phyloP scores from a whole-genome alignment of 2,797 vertebrate species.

The Dermochelys coriacea region DNA sequence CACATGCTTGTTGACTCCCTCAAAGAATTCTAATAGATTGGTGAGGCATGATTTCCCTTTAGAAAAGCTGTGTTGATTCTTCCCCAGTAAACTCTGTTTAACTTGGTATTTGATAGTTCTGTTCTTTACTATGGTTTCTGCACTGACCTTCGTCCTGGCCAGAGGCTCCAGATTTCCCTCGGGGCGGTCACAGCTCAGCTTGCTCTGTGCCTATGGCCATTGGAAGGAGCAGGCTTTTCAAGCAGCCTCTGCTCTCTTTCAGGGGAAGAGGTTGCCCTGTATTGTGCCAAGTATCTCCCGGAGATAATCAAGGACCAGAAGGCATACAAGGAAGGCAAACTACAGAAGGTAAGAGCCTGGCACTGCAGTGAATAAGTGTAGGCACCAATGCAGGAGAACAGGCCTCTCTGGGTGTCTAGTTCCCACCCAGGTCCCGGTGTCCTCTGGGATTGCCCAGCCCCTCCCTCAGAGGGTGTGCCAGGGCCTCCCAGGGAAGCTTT shows the following conservation, averaged over 20 bases:
- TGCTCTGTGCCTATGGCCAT: not conserved
- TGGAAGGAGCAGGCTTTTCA: not conserved
- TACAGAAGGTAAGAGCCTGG: slow-evolving; percentile 89
- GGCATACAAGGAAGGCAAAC: slow-evolving; percentile 95
- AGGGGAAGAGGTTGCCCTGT: slow-evolving; percentile 98
- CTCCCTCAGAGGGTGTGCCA: fast-evolving
- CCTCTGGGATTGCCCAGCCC: not conserved
- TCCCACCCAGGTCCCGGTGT: fast-evolving
- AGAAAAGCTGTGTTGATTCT: no score
- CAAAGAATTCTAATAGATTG: no score
- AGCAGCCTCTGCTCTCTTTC: slow-evolving; percentile 49
- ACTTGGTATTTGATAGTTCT: no score
- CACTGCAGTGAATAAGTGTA: not conserved
- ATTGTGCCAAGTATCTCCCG: slow-evolving; percentile 98
- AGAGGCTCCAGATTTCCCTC: not conserved
- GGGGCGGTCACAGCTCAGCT: not conserved
- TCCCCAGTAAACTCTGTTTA: no score
- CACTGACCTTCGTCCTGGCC: not conserved
- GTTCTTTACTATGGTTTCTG: no score
- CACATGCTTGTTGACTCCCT: no score
- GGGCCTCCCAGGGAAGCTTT: not conserved
- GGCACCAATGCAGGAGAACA: not conserved
- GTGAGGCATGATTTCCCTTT: no score
- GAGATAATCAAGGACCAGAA: slow-evolving; percentile 97
- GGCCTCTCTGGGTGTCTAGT: fast-evolving